Base-by-base conservation (phyloP, 1,140 invertebrate species). In the Drosophila pseudoobscura region DNA sequence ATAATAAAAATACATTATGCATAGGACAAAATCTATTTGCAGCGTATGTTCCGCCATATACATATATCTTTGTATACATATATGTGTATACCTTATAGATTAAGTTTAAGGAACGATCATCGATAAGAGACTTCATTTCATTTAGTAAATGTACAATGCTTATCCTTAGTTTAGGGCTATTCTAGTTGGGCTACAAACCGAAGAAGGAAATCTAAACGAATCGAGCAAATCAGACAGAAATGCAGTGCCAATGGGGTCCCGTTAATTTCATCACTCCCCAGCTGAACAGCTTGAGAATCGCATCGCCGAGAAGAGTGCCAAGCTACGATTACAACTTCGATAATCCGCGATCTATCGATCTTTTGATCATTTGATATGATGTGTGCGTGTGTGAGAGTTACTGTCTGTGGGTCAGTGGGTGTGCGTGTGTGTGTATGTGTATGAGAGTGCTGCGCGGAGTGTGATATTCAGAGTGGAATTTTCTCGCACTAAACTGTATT, bases 101-200 rank as follows among this genome's bases (percentile, higher is more conserved):
- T 80, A 69, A 76, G 76, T 89, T 79, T 83, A 88, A 88, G 83
- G 83, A 88, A 88, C 83, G 83, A 88, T 88, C 84, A 89, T 88
- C 83, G 83, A 88, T 88, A 88, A 88, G 83, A 88, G 83, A 88
- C 84, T 88, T 89, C 62, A 88, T 75, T 83, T 79, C 63, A 69
- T 72, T 89, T 71, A 79, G 71, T 88, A 71, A 71, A 82, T 88
- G 76, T 88, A 76, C 79, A 75, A 70, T 88, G 66, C 78, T 76
- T 87, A 88, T 65, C 64, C 57, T 78, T 75, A 84, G 49, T 57
- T 64, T 64, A 64, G 60, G 60, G 63, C 41, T 68, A 68, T 43
- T 7, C 52, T 46, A 69, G 49, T 52, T 31, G 45, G 51, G n/a
- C 66, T 69, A 57, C 43, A 43, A 69, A 69, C 50, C 39, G 60